These are phyloP conservation scores for Gallinago stenura DNA, from an alignment of 2,797 vertebrate genomes.

Conservation along the genomic window DNA sequence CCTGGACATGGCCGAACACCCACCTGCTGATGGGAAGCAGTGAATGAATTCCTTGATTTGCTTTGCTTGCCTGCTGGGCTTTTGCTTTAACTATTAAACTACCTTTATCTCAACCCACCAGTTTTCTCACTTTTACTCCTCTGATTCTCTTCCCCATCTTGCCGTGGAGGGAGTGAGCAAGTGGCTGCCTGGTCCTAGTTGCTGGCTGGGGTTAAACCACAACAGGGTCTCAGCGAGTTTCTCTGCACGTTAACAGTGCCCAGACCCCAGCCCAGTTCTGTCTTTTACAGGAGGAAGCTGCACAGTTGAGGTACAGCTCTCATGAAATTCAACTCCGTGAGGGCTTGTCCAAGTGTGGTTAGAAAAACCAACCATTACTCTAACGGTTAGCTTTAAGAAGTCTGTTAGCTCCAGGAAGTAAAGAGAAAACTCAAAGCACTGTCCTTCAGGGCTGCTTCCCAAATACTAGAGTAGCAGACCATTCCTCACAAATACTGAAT, in stretches of 20 bases:
- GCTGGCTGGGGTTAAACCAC: not conserved
- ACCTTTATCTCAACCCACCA: not conserved
- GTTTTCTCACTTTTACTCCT: not conserved
- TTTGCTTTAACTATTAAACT: not conserved
- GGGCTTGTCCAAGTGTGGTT: not conserved
- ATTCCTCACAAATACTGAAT: not conserved
- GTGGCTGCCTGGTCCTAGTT: not conserved
- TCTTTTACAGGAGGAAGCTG: not conserved
- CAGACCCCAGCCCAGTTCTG: rapidly evolving
- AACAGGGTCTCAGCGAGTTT: not conserved
- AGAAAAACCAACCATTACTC: not conserved
- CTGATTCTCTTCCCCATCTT: not conserved
- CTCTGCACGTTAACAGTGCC: not conserved
- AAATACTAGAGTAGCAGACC: not conserved
- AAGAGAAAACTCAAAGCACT: not conserved
- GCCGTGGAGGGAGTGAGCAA: not conserved
- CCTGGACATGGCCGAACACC: not conserved
- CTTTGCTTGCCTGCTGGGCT: not conserved
- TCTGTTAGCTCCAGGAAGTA: not conserved
- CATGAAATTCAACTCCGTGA: not conserved
- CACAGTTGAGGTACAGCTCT: not conserved
- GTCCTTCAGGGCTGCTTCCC: not conserved
- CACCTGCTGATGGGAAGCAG: not conserved
- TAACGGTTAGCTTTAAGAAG: not conserved
- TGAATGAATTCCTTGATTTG: not conserved